Evolutionary conservation across 2,888 invertebrate genomes (phyloP).

Genomic region (Diarsia dahlii): DNA sequence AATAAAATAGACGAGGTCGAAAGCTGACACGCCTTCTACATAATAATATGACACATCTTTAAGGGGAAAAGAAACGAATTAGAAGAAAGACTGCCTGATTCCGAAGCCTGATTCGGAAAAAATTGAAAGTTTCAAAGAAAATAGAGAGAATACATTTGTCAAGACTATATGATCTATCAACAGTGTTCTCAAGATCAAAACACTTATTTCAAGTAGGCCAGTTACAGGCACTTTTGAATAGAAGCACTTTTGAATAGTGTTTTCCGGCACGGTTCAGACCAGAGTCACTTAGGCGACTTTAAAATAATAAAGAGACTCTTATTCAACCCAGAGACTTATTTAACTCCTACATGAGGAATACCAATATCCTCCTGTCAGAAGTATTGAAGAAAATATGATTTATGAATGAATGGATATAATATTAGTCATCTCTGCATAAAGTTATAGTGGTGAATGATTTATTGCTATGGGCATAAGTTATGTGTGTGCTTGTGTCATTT

Average conservation of each 20-base stretch:
- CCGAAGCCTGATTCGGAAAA: too few species aligned
- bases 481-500: slow-evolving; percentile 25
- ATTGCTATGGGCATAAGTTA: slow-evolving; percentile 24
- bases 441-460: slow-evolving; percentile 31
- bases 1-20: too few species aligned
- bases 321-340: slow-evolving; percentile 2
- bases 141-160: neutral
- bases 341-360: slow-evolving; percentile 20
- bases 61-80: neutral
- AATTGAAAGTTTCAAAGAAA: neutral
- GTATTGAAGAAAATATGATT: slow-evolving; percentile 43
- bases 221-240: too few species aligned
- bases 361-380: slow-evolving; percentile 15
- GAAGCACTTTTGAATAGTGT: too few species aligned
- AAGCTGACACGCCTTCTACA: too few species aligned
- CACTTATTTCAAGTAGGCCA: too few species aligned
- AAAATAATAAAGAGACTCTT: neutral
- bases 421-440: slow-evolving; percentile 45
- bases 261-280: too few species aligned
- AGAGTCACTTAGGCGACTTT: neutral
- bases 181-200: too few species aligned
- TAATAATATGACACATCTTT: too few species aligned
- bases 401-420: slow-evolving; percentile 46
- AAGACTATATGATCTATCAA: too few species aligned
- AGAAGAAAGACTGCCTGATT: too few species aligned